Conservation (phyloP, 2,113 vertebrate genomes). For the Suricata suricatta region DNA sequence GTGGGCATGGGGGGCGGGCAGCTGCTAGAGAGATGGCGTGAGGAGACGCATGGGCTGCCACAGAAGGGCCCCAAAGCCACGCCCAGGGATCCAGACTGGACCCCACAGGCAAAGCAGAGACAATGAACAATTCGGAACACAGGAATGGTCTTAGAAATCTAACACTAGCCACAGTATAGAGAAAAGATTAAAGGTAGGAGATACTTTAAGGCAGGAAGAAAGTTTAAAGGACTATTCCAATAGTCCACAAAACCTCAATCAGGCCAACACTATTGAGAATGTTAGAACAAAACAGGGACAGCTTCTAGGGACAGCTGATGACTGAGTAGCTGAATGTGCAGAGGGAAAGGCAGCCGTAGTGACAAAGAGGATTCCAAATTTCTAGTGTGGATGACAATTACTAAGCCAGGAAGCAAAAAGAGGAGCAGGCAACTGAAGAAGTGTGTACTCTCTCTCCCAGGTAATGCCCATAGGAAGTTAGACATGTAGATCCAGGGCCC, state of each 20-base stretch:
- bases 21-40: fast-evolving
- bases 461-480: neutral
- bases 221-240: neutral
- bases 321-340: neutral
- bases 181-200: neutral
- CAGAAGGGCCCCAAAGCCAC: neutral
- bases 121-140: neutral
- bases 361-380: neutral
- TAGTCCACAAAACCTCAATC: neutral
- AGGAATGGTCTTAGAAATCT: neutral
- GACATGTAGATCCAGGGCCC: neutral
- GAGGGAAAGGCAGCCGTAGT: neutral
- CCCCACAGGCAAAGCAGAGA: neutral
- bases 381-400: neutral
- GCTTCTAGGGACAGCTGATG: neutral
- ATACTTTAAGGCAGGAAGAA: neutral
- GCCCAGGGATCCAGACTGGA: neutral
- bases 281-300: neutral
- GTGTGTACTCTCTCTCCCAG: neutral
- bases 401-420: neutral
- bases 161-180: neutral
- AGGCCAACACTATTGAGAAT: neutral
- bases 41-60: neutral
- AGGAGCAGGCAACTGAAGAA: neutral
- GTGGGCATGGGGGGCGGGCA: neutral